phyloP scores from a whole-genome alignment of 2,888 invertebrate species.

The Rhagonycha lutea region DNA sequence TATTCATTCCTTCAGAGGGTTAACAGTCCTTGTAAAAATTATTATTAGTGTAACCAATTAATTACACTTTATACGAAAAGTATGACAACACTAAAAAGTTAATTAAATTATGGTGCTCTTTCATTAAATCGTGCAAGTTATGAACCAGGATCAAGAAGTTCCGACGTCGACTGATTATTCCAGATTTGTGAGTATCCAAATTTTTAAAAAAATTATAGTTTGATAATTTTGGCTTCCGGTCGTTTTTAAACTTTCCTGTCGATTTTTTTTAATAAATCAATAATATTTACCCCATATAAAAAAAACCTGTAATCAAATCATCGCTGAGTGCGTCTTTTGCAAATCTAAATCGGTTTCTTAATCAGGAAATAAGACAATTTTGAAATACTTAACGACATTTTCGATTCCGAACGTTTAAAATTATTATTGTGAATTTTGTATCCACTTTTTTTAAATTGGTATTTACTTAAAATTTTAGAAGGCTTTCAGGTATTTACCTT shows the following conservation, averaged over 20 bases:
- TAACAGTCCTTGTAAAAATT: background rate
- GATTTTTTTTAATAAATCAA: background rate
- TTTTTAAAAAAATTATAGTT: background rate
- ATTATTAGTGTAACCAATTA: background rate
- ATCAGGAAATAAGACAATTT: constrained; percentile 47
- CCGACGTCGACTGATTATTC: constrained; percentile 50
- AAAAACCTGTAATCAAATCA: constrained; percentile 14
- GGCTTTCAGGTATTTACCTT: background rate
- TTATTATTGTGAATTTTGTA: background rate
- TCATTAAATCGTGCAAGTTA: constrained; percentile 36
- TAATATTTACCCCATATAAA: background rate
- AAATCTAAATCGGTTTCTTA: constrained; percentile 28
- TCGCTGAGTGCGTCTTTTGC: constrained; percentile 9
- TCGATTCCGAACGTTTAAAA: constrained; percentile 8
- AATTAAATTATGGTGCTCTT: constrained; percentile 24
- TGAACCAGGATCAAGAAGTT: constrained; percentile 55
- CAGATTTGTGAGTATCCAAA: constrained; percentile 48
- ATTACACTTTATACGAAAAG: background rate
- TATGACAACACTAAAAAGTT: background rate
- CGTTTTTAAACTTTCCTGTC: background rate
- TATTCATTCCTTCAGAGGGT: constrained; percentile 1
- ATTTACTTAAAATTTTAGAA: too few relatives aligned
- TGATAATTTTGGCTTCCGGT: background rate
- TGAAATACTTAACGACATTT: constrained; percentile 37
- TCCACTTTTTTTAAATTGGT: background rate